Evolutionary conservation across 2,888 invertebrate genomes (phyloP), one percentile per base, ranked within the genome.

Genomic region (Loripinus fragilis): DNA sequence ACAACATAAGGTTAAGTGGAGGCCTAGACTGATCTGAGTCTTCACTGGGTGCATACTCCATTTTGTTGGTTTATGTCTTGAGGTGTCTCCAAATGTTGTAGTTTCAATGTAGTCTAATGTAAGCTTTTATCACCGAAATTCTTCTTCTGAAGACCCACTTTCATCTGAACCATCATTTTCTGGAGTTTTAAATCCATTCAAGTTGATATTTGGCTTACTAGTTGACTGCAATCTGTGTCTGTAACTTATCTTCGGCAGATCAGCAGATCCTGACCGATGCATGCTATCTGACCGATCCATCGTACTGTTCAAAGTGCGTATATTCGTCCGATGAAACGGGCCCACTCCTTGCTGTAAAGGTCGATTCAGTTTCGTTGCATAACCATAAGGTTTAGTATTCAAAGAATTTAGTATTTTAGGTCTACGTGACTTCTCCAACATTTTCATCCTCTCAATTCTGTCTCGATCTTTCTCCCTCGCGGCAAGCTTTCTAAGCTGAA

Each of bases 351-450:
- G 74, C 1, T 71, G 73, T 25, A 71, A 69, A 15, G 71, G 74
- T 28, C 74, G 78, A 42, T 67, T 73, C 41, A 76, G 60, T 5
- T 33, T 30, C 20, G 33, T 10, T 33, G 75, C 55, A 72, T 72
- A 87, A 1, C 87, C 87, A 76, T 87, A 87, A 15, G 87, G 85
- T 42, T 78, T 71, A 28, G 87, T 66, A 67, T 87, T 87, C 1
- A 87, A 41, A 12, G 74, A 45, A 41, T 79, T 78, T 23, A 87
- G 64, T 35, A 74, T 74, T 33, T 68, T 67, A 64, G 70, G 33
- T 60, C 33, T 60, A 17, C 17, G n/a, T 17, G 50, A 28, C 23
- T 48, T 50, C 41, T 48, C 35, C 17, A 25, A 38, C 33, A 2
- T n/a, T 25, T 41, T 38, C 23, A 38, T 45, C 71, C 48, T 41